A percentile compares a stretch with the other conserved stretches of the same genome.
Evolutionary conservation across 2,113 vertebrate genomes (phyloP).

Genomic region (Myodes glareolus): DNA sequence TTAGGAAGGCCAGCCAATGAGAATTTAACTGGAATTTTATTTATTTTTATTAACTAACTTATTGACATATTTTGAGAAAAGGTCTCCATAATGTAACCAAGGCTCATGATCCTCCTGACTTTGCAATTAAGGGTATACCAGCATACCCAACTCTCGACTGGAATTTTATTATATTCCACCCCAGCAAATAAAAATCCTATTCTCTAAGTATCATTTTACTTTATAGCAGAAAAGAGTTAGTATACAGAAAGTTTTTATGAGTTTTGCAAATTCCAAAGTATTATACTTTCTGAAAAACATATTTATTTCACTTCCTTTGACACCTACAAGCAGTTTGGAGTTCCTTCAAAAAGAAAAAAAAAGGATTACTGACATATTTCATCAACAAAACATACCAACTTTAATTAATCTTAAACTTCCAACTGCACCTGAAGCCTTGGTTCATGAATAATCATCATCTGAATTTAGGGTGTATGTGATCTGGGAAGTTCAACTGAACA

Average conservation of each 20-base stretch:
- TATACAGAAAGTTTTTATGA: not conserved
- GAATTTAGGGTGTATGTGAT: not conserved
- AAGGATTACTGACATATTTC: not conserved
- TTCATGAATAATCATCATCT: constrained; percentile 17
- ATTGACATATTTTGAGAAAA: not conserved
- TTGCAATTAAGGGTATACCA: not conserved
- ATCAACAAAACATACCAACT: constrained; percentile 3
- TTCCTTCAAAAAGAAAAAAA: not conserved
- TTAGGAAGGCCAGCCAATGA: not conserved
- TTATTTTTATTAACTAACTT: not conserved
- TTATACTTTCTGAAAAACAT: not conserved
- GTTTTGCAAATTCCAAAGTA: not conserved
- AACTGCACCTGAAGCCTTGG: not conserved
- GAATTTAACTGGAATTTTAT: not conserved
- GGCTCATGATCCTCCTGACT: not conserved
- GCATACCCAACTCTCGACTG: not conserved
- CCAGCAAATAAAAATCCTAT: not conserved
- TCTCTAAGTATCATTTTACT: not conserved
- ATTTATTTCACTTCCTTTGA: constrained; percentile 1
- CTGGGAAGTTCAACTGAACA: constrained; percentile 5
- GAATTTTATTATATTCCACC: not conserved
- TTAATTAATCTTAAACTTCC: constrained; percentile 9
- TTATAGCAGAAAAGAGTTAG: not conserved
- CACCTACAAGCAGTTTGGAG: not conserved
- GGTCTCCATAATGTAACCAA: not conserved